Evolutionary conservation across 1,140 invertebrate species (phyloP).

Genomic region (Drusus annulatus): DNA sequence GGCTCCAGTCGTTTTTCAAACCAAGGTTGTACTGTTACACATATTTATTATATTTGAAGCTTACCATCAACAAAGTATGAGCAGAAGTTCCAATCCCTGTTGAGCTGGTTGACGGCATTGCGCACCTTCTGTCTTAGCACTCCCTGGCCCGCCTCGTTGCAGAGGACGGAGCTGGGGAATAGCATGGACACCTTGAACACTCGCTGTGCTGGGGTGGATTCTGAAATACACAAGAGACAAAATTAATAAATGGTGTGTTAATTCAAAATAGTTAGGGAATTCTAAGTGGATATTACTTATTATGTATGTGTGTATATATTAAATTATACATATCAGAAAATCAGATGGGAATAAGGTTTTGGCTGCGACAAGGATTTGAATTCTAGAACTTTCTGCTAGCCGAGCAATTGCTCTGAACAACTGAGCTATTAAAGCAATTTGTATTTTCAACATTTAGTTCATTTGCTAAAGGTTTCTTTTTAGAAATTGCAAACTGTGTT

Average conservation of each 20-base stretch:
- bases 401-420: too few relatives aligned
- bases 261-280: too few relatives aligned
- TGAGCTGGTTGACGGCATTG: conserved; percentile 89
- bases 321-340: too few relatives aligned
- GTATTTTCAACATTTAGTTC: too few relatives aligned
- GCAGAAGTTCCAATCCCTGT: conserved; percentile 95
- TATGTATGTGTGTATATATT: too few relatives aligned
- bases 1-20: too few relatives aligned
- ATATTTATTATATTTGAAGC: conserved; percentile 23
- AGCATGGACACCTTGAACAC: conserved; percentile 94
- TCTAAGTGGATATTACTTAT: too few relatives aligned
- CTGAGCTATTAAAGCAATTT: too few relatives aligned
- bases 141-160: conserved; percentile 93
- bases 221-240: conserved; percentile 64
- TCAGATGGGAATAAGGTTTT: too few relatives aligned
- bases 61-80: conserved; percentile 88
- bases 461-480: not conserved
- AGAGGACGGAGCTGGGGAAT: conserved; percentile 93
- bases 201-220: conserved; percentile 87
- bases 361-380: too few relatives aligned
- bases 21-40: not conserved
- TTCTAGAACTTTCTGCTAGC: too few relatives aligned
- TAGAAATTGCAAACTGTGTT: not conserved
- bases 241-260: conserved; percentile 48
- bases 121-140: conserved; percentile 91